phyloP scores from a whole-genome alignment of 2,113 vertebrate species.

The Colistium nudipinnis region DNA sequence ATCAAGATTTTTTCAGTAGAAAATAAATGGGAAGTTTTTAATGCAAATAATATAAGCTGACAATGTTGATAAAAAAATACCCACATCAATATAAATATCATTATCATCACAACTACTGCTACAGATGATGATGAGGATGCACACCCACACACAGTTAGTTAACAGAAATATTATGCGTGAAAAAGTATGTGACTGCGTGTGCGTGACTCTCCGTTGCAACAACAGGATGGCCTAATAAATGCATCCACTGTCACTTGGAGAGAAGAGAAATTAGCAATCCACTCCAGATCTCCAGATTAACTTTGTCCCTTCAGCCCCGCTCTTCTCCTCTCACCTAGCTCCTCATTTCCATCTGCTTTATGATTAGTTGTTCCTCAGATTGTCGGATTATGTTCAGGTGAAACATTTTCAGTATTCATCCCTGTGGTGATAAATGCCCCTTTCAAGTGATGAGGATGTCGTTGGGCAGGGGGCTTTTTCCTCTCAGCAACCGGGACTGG shows the following conservation, averaged over 20 bases:
- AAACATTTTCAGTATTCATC: neutral
- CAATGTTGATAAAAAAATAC: too few relatives aligned
- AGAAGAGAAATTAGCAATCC: neutral
- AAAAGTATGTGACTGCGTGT: conserved; percentile 25
- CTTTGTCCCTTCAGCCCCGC: neutral
- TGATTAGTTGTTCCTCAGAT: neutral
- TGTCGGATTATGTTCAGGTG: neutral
- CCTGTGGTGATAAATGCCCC: neutral
- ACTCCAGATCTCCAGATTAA: neutral
- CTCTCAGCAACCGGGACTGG: neutral
- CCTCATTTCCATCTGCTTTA: neutral
- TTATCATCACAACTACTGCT: too few relatives aligned
- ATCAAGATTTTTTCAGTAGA: too few relatives aligned
- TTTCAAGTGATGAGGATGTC: neutral
- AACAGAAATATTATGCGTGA: too few relatives aligned
- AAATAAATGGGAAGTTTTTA: too few relatives aligned
- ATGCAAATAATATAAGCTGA: too few relatives aligned
- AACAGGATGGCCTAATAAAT: conserved; percentile 45
- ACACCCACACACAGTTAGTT: too few relatives aligned
- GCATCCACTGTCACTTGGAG: conserved; percentile 18
- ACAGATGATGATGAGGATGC: too few relatives aligned
- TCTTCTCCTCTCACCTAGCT: neutral
- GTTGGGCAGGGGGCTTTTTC: neutral
- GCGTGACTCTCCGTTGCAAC: conserved; percentile 41
- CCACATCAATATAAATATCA: too few relatives aligned